Percentiles rank a stretch among this genome's conserved stretches.
These are phyloP conservation scores for Tetragnatha versicolor DNA, from an alignment of 1,140 invertebrate species.

Conservation along the genomic window DNA sequence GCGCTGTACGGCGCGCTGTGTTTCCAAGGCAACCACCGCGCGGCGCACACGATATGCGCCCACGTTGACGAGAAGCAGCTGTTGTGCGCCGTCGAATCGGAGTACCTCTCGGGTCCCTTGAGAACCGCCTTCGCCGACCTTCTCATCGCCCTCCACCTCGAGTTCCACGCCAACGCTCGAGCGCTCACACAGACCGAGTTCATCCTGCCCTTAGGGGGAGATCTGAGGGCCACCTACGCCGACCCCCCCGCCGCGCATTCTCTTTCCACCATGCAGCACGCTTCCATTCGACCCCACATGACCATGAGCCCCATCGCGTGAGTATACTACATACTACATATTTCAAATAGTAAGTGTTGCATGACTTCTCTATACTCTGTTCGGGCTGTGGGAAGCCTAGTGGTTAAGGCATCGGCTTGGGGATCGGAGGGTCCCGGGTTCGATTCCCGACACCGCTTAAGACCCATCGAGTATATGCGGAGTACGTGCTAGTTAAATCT, in stretches of 20 bases:
- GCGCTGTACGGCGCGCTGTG: slow-evolving; percentile 96
- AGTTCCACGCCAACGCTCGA: slow-evolving; percentile 93
- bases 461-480: too few relatives aligned
- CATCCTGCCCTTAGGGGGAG: slow-evolving; percentile 88
- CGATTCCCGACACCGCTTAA: too few relatives aligned
- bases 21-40: slow-evolving; percentile 92
- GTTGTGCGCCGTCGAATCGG: slow-evolving; percentile 93
- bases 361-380: too few relatives aligned
- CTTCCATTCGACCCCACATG: slow-evolving; percentile 92
- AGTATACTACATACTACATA: too few relatives aligned
- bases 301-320: slow-evolving; percentile 90
- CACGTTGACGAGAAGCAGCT: slow-evolving; percentile 98
- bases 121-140: slow-evolving; percentile 96
- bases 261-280: slow-evolving; percentile 81
- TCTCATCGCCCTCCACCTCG: slow-evolving; percentile 93
- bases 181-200: slow-evolving; percentile 97
- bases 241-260: slow-evolving; percentile 84
- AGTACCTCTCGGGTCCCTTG: slow-evolving; percentile 96
- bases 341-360: too few relatives aligned
- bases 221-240: slow-evolving; percentile 85
- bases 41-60: slow-evolving; percentile 92
- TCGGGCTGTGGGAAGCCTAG: too few relatives aligned
- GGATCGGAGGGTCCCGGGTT: too few relatives aligned
- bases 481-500: too few relatives aligned
- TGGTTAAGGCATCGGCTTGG: too few relatives aligned